phyloP scores from a whole-genome alignment of 1,140 invertebrate species.

The Heliothis subflexa region DNA sequence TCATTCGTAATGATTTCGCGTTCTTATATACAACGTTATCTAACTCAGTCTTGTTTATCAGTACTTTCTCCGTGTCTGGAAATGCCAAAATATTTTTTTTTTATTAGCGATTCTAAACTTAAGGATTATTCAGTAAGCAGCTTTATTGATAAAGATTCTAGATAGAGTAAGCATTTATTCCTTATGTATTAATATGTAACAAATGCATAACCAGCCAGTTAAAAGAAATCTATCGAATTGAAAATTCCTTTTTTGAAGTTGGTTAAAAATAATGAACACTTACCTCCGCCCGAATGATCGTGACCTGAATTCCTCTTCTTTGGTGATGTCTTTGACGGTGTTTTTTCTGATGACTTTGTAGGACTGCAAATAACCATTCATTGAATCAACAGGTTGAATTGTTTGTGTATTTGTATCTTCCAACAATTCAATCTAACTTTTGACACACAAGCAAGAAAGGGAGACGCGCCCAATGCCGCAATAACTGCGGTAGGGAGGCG shows the following conservation, averaged over 20 bases:
- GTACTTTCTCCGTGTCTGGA: constrained; percentile 84
- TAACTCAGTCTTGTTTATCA: constrained; percentile 88
- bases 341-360: constrained; percentile 70
- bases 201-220: too few relatives aligned
- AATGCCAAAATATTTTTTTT: constrained; percentile 13
- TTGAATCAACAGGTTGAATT: too few relatives aligned
- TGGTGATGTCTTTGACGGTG: constrained; percentile 76
- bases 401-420: too few relatives aligned
- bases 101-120: background rate
- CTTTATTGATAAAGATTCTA: too few relatives aligned
- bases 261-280: constrained; percentile 11
- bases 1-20: constrained; percentile 85
- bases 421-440: background rate
- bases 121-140: too few relatives aligned
- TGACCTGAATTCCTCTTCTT: constrained; percentile 82
- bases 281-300: constrained; percentile 70
- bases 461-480: too few relatives aligned
- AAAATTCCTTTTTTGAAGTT: too few relatives aligned
- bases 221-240: too few relatives aligned
- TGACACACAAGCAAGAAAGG: background rate
- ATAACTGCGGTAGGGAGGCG: too few relatives aligned
- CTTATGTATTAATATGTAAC: too few relatives aligned
- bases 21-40: constrained; percentile 87
- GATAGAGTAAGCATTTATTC: background rate
- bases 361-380: constrained; percentile 63